These are phyloP conservation scores for Drosophila gaucha DNA, from an alignment of 2,888 invertebrate species.

Conservation along the genomic window DNA sequence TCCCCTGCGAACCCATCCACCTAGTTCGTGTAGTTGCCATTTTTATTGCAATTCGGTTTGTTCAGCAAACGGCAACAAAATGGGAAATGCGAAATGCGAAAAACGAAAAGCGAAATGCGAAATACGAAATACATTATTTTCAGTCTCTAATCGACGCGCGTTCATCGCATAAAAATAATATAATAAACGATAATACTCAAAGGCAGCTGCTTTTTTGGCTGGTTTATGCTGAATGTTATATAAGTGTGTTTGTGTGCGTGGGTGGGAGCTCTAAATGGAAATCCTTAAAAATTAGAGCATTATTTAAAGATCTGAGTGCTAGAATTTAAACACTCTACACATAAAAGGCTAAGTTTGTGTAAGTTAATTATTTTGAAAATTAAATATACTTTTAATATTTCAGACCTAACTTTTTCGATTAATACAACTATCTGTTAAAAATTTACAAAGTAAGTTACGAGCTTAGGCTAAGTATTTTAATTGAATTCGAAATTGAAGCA, in stretches of 20 bases:
- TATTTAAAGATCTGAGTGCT: not conserved
- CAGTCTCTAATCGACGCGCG: constrained; percentile 80
- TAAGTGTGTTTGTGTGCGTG: constrained; percentile 17
- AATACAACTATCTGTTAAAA: no score
- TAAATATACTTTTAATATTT: not conserved
- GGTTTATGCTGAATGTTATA: constrained; percentile 28
- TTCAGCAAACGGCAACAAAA: constrained; percentile 30
- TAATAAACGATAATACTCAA: constrained; percentile 74
- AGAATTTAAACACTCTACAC: no score
- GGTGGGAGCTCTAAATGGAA: not conserved
- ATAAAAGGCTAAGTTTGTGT: no score
- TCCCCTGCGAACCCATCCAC: not conserved
- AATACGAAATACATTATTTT: constrained; percentile 74
- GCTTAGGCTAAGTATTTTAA: no score
- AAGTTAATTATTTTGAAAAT: no score
- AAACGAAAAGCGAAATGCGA: constrained; percentile 30
- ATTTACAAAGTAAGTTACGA: no score
- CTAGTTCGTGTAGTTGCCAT: constrained; percentile 41
- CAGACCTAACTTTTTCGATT: no score
- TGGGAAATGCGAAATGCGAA: constrained; percentile 2
- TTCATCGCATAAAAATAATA: constrained; percentile 81
- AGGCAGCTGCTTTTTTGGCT: constrained; percentile 63
- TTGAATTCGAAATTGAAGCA: not conserved
- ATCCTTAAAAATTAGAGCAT: no score
- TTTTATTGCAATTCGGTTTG: constrained; percentile 69